These are phyloP conservation scores for Hypomecis atomaria DNA, from an alignment of 2,888 invertebrate species.

Conservation along the genomic window DNA sequence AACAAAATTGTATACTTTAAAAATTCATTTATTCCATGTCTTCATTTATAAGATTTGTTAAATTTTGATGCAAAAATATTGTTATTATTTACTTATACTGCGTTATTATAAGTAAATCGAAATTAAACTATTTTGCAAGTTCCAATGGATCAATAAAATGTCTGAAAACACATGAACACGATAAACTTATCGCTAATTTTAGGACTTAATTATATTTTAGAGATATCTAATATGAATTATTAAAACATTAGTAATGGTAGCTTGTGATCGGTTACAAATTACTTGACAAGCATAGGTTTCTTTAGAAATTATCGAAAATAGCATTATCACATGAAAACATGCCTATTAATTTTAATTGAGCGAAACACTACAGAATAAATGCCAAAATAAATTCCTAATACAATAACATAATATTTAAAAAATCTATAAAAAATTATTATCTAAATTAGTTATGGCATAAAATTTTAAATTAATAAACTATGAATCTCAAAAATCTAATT, in stretches of 20 bases:
- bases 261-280: conserved; percentile 20
- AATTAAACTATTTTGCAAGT: conserved; percentile 30
- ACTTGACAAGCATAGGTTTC: conserved; percentile 16
- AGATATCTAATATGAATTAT: conserved; percentile 16
- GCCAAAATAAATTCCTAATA: conserved; percentile 61
- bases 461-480: conserved; percentile 68
- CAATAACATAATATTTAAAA: conserved; percentile 66
- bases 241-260: conserved; percentile 26
- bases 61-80: conserved; percentile 77
- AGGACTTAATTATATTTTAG: conserved; percentile 23
- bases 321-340: conserved; percentile 44
- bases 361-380: conserved; percentile 70
- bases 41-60: conserved; percentile 70
- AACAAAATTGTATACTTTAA: conserved; percentile 42
- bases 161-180: conserved; percentile 28
- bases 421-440: conserved; percentile 69
- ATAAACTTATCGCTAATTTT: conserved; percentile 27
- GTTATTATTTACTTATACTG: conserved; percentile 52
- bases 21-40: conserved; percentile 70
- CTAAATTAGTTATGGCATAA: conserved; percentile 84
- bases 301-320: conserved; percentile 11
- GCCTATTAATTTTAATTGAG: conserved; percentile 70
- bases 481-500: conserved; percentile 77
- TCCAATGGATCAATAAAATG: conserved; percentile 36
- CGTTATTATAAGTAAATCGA: conserved; percentile 38